Percentiles rank a stretch among this genome's conserved stretches.
These are phyloP conservation scores for Magallana nippona DNA, from an alignment of 2,888 invertebrate genomes.

Conservation along the genomic window DNA sequence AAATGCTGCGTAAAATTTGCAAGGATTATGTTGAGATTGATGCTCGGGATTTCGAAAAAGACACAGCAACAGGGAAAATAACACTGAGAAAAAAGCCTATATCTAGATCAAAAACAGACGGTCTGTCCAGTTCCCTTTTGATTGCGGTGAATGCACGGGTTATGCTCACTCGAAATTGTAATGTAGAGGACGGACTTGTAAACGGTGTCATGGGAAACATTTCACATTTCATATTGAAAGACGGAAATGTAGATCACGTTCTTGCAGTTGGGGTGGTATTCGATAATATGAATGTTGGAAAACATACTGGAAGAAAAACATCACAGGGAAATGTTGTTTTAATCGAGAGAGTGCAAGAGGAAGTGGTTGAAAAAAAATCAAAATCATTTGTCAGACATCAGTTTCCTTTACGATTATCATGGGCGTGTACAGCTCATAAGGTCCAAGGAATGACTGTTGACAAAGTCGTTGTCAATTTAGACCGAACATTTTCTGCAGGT, in stretches of 20 bases:
- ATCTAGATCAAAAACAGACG: background rate
- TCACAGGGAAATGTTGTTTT: background rate
- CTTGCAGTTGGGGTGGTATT: constrained; percentile 40
- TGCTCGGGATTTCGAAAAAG: constrained; percentile 46
- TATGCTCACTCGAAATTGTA: constrained; percentile 51
- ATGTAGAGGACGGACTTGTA: constrained; percentile 52
- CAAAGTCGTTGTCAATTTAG: constrained; percentile 47
- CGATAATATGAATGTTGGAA: constrained; percentile 44
- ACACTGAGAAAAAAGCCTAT: background rate
- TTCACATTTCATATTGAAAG: constrained; percentile 11
- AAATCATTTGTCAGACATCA: constrained; percentile 34
- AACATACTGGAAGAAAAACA: constrained; percentile 9
- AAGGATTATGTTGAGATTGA: constrained; percentile 35
- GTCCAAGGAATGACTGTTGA: constrained; percentile 48
- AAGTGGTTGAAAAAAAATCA: constrained; percentile 3
- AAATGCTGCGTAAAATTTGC: constrained; percentile 32
- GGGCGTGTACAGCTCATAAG: constrained; percentile 50
- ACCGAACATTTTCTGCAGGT: constrained; percentile 44
- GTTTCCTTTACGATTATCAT: constrained; percentile 49
- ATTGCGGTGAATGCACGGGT: constrained; percentile 39
- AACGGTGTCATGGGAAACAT: constrained; percentile 52
- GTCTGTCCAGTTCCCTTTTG: constrained; percentile 3
- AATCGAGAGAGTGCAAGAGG: constrained; percentile 28
- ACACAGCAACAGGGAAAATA: constrained; percentile 45
- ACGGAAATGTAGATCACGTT: background rate